Evolutionary conservation across 2,113 vertebrate species (phyloP).

Genomic region (Australoheros scitulus): DNA sequence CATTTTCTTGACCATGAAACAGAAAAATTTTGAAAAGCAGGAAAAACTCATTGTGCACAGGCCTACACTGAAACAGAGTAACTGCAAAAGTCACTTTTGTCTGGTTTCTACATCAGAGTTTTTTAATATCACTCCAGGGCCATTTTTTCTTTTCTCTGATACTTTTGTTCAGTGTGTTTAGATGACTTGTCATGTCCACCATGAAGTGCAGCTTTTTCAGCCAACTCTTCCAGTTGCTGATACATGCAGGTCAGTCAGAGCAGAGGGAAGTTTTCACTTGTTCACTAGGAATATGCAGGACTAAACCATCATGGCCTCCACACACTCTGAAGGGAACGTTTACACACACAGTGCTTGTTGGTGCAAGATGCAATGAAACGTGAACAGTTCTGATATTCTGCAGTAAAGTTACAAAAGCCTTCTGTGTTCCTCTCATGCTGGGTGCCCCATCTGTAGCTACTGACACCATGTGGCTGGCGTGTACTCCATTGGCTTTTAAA

Average conservation of each 20-base stretch:
- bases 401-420: not conserved
- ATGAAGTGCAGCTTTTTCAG: slow-evolving; percentile 31
- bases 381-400: not conserved
- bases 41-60: no score
- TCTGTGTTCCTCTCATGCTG: not conserved
- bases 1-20: no score
- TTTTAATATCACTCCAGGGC: slow-evolving; percentile 16
- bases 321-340: not conserved
- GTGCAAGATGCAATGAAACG: not conserved
- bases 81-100: not conserved
- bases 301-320: slow-evolving; percentile 18
- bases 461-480: not conserved
- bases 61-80: no score
- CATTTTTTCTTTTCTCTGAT: slow-evolving; percentile 47
- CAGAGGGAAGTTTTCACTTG: slow-evolving; percentile 49
- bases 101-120: not conserved
- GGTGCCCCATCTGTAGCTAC: not conserved
- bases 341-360: not conserved
- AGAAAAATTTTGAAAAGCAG: no score
- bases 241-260: slow-evolving; percentile 39
- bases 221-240: slow-evolving; percentile 28
- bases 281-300: slow-evolving; percentile 39
- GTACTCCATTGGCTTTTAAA: not conserved
- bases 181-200: slow-evolving; percentile 49
- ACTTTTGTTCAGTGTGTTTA: slow-evolving; percentile 39